Percentiles rank a stretch among this genome's conserved stretches.
phyloP scores from a whole-genome alignment of 2,888 invertebrate genomes.

The Dione juno region DNA sequence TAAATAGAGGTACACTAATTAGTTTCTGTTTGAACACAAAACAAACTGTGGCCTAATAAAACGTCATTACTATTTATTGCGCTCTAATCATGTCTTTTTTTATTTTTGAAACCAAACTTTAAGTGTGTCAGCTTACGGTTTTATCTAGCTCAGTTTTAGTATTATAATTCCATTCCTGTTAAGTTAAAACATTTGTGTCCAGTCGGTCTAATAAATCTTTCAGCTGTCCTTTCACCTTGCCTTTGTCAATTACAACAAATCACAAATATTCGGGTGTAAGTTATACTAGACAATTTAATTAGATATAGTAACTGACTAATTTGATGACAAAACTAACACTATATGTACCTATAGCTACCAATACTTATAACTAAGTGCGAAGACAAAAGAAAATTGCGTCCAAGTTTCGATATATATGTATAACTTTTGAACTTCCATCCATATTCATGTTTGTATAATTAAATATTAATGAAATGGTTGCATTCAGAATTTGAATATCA shows the following conservation, averaged over 20 bases:
- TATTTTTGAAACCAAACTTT: neutral
- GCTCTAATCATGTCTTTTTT: slow-evolving; percentile 4
- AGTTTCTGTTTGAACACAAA: slow-evolving; percentile 17
- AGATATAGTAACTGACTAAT: neutral
- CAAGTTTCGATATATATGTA: neutral
- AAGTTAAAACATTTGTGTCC: too few relatives aligned
- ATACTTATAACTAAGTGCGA: neutral
- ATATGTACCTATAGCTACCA: neutral
- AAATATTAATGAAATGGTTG: slow-evolving; percentile 28
- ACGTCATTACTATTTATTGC: slow-evolving; percentile 7
- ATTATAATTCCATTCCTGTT: too few relatives aligned
- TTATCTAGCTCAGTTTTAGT: neutral
- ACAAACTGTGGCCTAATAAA: slow-evolving; percentile 5
- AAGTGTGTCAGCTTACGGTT: neutral
- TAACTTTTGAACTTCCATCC: slow-evolving; percentile 15
- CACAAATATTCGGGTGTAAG: too few relatives aligned
- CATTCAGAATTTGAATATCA: slow-evolving; percentile 21
- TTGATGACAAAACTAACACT: neutral
- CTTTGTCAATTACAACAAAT: too few relatives aligned
- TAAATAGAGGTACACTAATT: slow-evolving; percentile 12
- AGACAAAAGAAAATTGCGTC: slow-evolving; percentile 6
- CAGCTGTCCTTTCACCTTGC: too few relatives aligned
- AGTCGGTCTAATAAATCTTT: too few relatives aligned
- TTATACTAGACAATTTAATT: too few relatives aligned
- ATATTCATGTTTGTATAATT: neutral